A percentile compares a stretch with the other conserved stretches of the same genome.
Evolutionary conservation across 2,888 invertebrate genomes (phyloP).

Genomic region (Eumerus sabulonum): DNA sequence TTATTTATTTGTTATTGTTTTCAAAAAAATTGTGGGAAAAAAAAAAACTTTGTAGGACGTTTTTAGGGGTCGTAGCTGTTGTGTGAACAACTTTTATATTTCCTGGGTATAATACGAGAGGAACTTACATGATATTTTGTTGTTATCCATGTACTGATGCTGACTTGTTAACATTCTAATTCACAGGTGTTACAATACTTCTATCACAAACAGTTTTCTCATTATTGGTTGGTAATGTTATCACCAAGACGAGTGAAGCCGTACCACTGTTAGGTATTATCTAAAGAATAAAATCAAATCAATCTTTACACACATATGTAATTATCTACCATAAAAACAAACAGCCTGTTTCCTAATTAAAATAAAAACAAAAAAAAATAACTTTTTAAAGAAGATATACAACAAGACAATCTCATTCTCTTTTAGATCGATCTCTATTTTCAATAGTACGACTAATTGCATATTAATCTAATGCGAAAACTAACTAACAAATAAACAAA

Average conservation of each 20-base stretch:
- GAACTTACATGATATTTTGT: neutral
- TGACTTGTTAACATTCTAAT: constrained; percentile 74
- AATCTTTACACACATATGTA: constrained; percentile 40
- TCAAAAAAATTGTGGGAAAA: too few species aligned
- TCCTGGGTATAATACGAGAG: neutral
- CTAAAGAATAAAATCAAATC: constrained; percentile 39
- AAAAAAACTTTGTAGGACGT: too few species aligned
- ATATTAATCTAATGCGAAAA: constrained; percentile 58
- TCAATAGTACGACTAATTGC: constrained; percentile 42
- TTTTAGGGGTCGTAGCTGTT: constrained; percentile 29
- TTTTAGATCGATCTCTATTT: constrained; percentile 73
- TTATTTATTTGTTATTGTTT: constrained; percentile 14
- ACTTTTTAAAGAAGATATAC: constrained; percentile 49
- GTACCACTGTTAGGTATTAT: constrained; percentile 96
- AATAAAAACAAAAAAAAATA: constrained; percentile 34
- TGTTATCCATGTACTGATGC: constrained; percentile 40
- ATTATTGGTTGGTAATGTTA: constrained; percentile 99
- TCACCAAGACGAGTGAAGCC: constrained; percentile 99
- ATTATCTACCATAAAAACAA: too few species aligned
- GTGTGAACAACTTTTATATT: neutral
- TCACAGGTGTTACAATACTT: constrained; percentile 99
- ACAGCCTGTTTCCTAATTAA: constrained; percentile 1
- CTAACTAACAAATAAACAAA: constrained; percentile 40
- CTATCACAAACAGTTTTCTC: constrained; percentile 99
- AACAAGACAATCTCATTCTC: constrained; percentile 70